These are phyloP conservation scores for Ernsta delagoae DNA, from an alignment of 2,888 invertebrate genomes.

Conservation along the genomic window DNA sequence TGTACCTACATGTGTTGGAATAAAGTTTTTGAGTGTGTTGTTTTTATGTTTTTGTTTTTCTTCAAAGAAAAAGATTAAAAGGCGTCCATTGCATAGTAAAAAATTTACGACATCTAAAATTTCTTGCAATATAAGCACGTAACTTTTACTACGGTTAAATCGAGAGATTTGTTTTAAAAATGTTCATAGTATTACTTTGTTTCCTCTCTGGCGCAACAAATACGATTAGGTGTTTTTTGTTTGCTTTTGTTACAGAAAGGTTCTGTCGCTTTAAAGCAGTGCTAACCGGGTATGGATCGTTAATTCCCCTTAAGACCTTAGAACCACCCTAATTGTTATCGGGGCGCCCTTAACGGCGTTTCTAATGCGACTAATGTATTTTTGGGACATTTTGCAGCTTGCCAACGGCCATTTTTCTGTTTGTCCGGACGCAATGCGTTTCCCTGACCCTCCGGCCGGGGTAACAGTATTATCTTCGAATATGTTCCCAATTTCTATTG, in stretches of 20 bases:
- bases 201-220: not conserved
- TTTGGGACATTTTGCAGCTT: slow-evolving; percentile 84
- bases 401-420: slow-evolving; percentile 81
- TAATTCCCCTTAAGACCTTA: slow-evolving; percentile 79
- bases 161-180: not conserved
- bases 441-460: slow-evolving; percentile 63
- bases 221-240: slow-evolving; percentile 12
- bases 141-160: not conserved
- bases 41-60: slow-evolving; percentile 9
- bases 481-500: slow-evolving; percentile 83
- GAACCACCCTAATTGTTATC: slow-evolving; percentile 84
- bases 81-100: not conserved
- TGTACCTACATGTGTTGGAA: not conserved
- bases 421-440: slow-evolving; percentile 72
- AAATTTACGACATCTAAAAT: not conserved
- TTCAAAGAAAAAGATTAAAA: not conserved
- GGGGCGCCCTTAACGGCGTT: slow-evolving; percentile 79
- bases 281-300: slow-evolving; percentile 70
- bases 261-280: slow-evolving; percentile 60
- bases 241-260: slow-evolving; percentile 10
- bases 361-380: slow-evolving; percentile 84
- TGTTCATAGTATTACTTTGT: not conserved
- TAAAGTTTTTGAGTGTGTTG: slow-evolving; percentile 3
- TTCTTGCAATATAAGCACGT: not conserved
- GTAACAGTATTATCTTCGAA: slow-evolving; percentile 82